A percentile compares a stretch with the other conserved stretches of the same genome.
phyloP scores from a whole-genome alignment of 2,113 vertebrate genomes.

The Zonotrichia leucophrys region DNA sequence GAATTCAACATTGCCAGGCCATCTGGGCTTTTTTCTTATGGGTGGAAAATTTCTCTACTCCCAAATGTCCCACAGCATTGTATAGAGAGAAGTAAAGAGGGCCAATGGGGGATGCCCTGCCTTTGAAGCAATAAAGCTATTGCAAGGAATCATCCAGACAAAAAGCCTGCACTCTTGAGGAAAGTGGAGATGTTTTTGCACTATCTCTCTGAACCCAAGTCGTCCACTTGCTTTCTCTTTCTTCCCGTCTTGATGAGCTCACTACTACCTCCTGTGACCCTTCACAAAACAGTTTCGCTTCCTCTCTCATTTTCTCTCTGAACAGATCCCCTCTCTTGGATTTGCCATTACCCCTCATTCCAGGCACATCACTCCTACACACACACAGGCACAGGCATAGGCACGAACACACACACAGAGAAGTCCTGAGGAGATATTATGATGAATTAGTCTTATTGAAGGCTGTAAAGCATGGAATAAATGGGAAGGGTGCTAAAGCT shows the following conservation, averaged over 20 bases:
- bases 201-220: background rate
- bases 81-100: background rate
- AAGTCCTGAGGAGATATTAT: background rate
- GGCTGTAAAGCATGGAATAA: background rate
- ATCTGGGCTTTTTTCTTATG: conserved; percentile 31
- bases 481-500: background rate
- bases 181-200: background rate
- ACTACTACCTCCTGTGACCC: background rate
- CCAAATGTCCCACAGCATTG: background rate
- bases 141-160: background rate
- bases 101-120: background rate
- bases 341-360: background rate
- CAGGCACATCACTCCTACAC: background rate
- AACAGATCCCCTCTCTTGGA: background rate
- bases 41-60: conserved; percentile 26
- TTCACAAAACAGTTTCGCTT: background rate
- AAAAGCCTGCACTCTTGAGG: background rate
- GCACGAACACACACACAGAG: background rate
- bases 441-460: background rate
- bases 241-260: background rate
- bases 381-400: background rate
- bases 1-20: conserved; percentile 26
- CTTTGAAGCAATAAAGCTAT: background rate
- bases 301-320: background rate
- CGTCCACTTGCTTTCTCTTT: background rate